A percentile compares a stretch with the other conserved stretches of the same genome.
These are phyloP conservation scores for Diaphora mendica DNA, from an alignment of 2,888 invertebrate species.

Conservation along the genomic window DNA sequence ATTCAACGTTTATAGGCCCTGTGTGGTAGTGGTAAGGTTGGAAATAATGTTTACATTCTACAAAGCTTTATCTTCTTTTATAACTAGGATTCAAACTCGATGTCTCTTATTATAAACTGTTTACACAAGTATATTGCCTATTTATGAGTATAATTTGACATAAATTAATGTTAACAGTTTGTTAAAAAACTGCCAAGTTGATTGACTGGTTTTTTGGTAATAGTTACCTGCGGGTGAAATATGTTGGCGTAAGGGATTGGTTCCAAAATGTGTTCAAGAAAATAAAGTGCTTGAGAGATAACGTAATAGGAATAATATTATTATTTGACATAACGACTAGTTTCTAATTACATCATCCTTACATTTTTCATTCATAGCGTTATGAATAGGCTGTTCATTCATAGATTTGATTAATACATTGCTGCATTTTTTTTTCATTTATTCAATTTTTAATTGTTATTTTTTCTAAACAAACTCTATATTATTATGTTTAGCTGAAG, in stretches of 20 bases:
- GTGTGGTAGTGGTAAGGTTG: neutral
- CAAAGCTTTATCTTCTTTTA: neutral
- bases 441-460: too few species aligned
- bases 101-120: neutral
- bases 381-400: neutral
- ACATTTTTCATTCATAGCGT: neutral
- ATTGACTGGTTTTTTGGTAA: neutral
- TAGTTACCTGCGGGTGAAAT: neutral
- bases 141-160: neutral
- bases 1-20: neutral
- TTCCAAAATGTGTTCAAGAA: neutral
- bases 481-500: too few species aligned
- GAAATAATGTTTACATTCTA: neutral
- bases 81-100: neutral
- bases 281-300: neutral
- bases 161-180: neutral
- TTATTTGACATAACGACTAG: neutral
- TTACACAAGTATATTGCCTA: neutral
- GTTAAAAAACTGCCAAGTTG: neutral
- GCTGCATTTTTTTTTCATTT: neutral
- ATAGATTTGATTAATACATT: neutral
- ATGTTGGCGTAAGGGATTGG: neutral
- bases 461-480: neutral
- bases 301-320: neutral
- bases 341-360: neutral